These are phyloP conservation scores for Patagioenas fasciata DNA, from an alignment of 2,113 vertebrate genomes.

Conservation along the genomic window DNA sequence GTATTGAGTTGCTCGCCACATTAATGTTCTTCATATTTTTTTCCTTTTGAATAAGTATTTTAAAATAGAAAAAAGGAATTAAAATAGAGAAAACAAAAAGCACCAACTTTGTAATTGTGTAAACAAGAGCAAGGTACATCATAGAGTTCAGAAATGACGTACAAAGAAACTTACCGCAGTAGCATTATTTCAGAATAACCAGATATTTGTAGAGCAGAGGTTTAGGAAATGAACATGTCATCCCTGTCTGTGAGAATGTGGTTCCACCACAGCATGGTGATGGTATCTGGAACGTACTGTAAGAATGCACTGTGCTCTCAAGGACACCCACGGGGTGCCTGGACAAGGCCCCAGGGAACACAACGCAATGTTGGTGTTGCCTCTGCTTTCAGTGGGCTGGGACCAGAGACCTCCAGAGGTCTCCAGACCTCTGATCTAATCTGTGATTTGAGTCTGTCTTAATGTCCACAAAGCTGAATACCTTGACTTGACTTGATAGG, in stretches of 20 bases:
- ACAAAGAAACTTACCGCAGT: background rate
- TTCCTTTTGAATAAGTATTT: background rate
- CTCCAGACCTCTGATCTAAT: background rate
- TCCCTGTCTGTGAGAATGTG: background rate
- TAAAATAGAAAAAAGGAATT: background rate
- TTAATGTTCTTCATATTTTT: background rate
- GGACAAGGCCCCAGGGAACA: background rate
- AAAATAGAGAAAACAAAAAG: background rate
- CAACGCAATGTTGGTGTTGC: background rate
- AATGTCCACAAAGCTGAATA: background rate
- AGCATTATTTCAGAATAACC: background rate
- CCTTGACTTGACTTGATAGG: background rate
- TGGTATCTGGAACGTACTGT: background rate
- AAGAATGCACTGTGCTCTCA: background rate
- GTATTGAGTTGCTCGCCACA: background rate
- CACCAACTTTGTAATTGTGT: background rate
- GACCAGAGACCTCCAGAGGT: background rate
- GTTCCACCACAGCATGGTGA: background rate
- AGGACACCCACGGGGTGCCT: rapidly evolving
- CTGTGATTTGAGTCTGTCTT: background rate
- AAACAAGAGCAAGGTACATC: background rate
- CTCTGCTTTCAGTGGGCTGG: background rate
- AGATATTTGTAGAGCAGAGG: background rate
- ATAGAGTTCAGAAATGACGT: background rate
- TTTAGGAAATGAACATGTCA: background rate